Conservation (phyloP, 1,140 invertebrate genomes). For the Panulirus ornatus region DNA sequence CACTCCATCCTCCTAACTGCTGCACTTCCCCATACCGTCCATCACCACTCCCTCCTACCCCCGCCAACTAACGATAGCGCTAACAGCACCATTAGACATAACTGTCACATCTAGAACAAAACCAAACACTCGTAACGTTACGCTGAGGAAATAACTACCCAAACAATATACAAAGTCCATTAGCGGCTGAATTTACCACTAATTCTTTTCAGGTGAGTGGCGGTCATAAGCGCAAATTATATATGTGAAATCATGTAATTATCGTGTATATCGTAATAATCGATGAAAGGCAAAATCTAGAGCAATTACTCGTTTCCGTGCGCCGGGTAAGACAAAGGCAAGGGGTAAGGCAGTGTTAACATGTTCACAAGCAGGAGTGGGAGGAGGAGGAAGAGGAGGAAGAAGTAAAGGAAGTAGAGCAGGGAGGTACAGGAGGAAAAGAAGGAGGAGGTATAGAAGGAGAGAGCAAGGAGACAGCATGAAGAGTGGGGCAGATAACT, state of each 20-base stretch:
- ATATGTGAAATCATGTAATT: not conserved
- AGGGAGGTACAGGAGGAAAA: no score
- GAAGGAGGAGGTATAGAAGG: no score
- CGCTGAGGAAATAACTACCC: not conserved
- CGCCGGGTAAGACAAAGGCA: no score
- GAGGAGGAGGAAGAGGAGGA: no score
- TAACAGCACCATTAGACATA: not conserved
- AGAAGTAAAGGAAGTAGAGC: not conserved
- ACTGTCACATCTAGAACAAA: not conserved
- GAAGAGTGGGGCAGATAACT: no score
- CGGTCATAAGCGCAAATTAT: not conserved
- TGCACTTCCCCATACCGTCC: not conserved
- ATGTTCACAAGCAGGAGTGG: no score
- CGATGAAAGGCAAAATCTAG: not conserved
- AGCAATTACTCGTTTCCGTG: no score
- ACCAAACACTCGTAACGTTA: not conserved
- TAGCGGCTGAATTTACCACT: not conserved
- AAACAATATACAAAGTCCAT: not conserved
- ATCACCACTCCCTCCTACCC: not conserved
- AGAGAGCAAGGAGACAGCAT: no score
- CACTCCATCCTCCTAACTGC: not conserved
- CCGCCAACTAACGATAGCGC: not conserved
- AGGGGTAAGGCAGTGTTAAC: no score
- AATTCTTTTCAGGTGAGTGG: not conserved
- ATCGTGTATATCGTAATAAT: not conserved